These are phyloP conservation scores for Scaptomyza montana DNA, from an alignment of 1,140 invertebrate genomes.

Conservation along the genomic window DNA sequence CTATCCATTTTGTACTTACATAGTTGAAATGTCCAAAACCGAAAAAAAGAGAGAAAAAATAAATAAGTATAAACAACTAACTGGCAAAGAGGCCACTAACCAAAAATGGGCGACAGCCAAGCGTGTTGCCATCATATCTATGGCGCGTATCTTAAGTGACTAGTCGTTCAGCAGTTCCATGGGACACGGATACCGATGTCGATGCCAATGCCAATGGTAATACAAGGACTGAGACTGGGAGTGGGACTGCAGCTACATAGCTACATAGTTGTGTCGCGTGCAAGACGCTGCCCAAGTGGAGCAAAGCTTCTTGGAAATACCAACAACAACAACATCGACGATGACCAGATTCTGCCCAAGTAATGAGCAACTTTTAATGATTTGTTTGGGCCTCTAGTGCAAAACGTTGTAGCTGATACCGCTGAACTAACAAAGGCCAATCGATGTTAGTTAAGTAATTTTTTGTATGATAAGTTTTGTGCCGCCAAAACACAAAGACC, in stretches of 20 bases:
- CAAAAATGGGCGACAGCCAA: constrained; percentile 56
- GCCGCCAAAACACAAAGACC: constrained; percentile 3
- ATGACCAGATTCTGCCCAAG: constrained; percentile 7
- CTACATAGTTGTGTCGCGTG: constrained; percentile 25
- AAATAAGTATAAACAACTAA: constrained; percentile 41
- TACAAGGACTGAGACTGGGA: constrained; percentile 3
- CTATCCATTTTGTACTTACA: constrained; percentile 52
- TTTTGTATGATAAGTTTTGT: constrained; percentile 46
- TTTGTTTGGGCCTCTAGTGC: constrained; percentile 58
- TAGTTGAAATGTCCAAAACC: constrained; percentile 53
- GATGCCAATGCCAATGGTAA: background rate
- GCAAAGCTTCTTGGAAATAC: constrained; percentile 22
- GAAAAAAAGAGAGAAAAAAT: background rate
- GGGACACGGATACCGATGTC: constrained; percentile 37
- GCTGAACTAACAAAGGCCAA: constrained; percentile 32
- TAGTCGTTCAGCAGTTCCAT: constrained; percentile 15
- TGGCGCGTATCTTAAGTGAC: constrained; percentile 52
- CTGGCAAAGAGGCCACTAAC: constrained; percentile 41
- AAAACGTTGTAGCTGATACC: constrained; percentile 47
- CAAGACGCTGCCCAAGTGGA: constrained; percentile 9
- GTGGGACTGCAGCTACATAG: background rate
- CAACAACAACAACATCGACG: background rate
- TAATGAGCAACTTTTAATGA: constrained; percentile 59
- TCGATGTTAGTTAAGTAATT: constrained; percentile 48
- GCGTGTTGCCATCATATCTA: constrained; percentile 58